phyloP scores from a whole-genome alignment of 2,113 vertebrate genomes.

The Zosterops lateralis region DNA sequence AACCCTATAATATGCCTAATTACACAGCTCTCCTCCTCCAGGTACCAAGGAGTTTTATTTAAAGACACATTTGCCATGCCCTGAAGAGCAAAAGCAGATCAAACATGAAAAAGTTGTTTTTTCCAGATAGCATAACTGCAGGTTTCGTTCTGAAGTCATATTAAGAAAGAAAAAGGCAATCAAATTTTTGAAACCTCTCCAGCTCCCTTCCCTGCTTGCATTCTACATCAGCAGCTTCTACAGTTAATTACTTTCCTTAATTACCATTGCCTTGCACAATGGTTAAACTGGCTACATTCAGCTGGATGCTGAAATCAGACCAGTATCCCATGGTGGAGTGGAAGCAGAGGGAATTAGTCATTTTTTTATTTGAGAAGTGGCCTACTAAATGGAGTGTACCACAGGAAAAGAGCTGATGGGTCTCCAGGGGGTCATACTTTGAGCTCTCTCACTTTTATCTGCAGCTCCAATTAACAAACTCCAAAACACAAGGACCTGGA shows the following conservation, averaged over 20 bases:
- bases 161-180: constrained; percentile 28
- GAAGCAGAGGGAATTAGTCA: background rate
- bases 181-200: constrained; percentile 27
- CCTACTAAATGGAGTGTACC: background rate
- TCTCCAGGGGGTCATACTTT: background rate
- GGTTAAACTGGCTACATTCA: background rate
- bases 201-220: background rate
- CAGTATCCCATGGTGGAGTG: background rate
- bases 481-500: background rate
- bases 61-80: background rate
- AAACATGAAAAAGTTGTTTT: constrained; percentile 12
- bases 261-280: background rate
- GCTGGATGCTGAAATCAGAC: background rate
- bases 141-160: background rate
- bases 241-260: constrained; percentile 32
- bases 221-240: constrained; percentile 22
- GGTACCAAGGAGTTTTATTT: background rate
- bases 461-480: background rate
- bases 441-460: background rate
- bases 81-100: constrained; percentile 13
- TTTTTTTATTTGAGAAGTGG: background rate
- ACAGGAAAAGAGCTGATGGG: background rate
- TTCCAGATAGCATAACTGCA: background rate
- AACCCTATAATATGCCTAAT: background rate
- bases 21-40: background rate